Base-by-base conservation (phyloP, 2,113 vertebrate species). In the Bos indicus region DNA sequence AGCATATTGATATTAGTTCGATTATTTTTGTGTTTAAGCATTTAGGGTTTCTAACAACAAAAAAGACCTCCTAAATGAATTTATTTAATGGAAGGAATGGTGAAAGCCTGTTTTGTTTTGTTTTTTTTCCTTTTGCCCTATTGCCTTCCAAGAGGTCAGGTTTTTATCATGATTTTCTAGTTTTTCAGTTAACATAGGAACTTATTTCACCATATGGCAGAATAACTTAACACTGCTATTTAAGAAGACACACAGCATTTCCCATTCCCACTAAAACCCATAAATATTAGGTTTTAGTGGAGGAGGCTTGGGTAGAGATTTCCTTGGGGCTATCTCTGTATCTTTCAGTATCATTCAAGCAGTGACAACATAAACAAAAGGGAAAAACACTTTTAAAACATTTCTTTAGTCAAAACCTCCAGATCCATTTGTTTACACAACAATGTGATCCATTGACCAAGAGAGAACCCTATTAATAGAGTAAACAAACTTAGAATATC, bases 31-130 rank as follows among this genome's bases (percentile, higher is more conserved):
- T 51, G 11, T 59, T 95, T 87, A 83, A 3, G 2, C 17, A 28
- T 33, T 77, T 92, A n/a, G 33, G 84, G 90, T 97, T 51, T 19
- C 92, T 94, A 97, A 36, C 94, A 85, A 43, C 30, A 95, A 93
- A 52, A 33, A 95, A 62, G 26, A 7, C 16, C 7, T 33, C 19
- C n/a, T 26, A 67, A 87, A 77, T 77, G 6, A 87, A 71, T 93
- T 54, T 48, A 95, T 97, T 98, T 97, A 91, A 92, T 92, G 91
- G 25, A 92, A 85, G 57, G 26, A 97, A 5, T 62, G 93, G 54
- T 88, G 94, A 77, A 98, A 98, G 92, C 17, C 52, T 78, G 43
- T 46, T n/a, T 46, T 94, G 4, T 54, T 74, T 77, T 59, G n/a
- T 43, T 93, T 46, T 74, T 78, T 28, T 46, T 95, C 30, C 83